Conservation (phyloP, 2,888 invertebrate species). For the Himalopsyche tibetana region DNA sequence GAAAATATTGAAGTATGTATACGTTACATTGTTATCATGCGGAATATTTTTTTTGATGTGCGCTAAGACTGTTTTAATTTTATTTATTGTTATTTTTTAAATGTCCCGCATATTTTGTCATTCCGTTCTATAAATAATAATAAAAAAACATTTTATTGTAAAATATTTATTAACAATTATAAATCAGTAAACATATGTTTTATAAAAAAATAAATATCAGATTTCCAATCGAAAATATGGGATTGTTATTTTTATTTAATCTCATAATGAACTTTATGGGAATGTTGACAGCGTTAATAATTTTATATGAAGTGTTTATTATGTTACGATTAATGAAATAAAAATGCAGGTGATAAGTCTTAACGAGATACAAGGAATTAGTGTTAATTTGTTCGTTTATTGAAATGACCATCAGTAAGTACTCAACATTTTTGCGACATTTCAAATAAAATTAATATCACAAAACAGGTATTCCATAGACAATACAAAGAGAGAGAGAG, state of each 20-base stretch:
- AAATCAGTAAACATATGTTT: constrained; percentile 55
- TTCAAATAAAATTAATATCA: constrained; percentile 15
- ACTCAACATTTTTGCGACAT: constrained; percentile 18
- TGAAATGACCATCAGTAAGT: neutral
- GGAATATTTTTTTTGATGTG: constrained; percentile 40
- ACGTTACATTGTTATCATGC: neutral
- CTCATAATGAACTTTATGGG: constrained; percentile 40
- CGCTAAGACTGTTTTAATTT: constrained; percentile 61
- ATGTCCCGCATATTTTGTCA: constrained; percentile 47
- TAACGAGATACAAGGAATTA: neutral
- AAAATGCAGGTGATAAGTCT: constrained; percentile 6
- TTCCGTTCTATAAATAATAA: constrained; percentile 58
- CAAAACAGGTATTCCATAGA: constrained; percentile 3
- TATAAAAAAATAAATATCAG: constrained; percentile 55
- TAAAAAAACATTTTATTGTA: constrained; percentile 55
- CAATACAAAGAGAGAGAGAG: neutral
- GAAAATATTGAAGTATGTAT: constrained; percentile 21
- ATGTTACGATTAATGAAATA: constrained; percentile 16
- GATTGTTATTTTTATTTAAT: constrained; percentile 46
- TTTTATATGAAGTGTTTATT: neutral
- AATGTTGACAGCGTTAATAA: neutral
- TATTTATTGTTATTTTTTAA: constrained; percentile 57
- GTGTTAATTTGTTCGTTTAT: neutral
- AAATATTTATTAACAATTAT: constrained; percentile 65
- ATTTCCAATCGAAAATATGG: constrained; percentile 5